These are phyloP conservation scores for Ryuthela nishihirai DNA, from an alignment of 2,888 invertebrate genomes.

Conservation along the genomic window DNA sequence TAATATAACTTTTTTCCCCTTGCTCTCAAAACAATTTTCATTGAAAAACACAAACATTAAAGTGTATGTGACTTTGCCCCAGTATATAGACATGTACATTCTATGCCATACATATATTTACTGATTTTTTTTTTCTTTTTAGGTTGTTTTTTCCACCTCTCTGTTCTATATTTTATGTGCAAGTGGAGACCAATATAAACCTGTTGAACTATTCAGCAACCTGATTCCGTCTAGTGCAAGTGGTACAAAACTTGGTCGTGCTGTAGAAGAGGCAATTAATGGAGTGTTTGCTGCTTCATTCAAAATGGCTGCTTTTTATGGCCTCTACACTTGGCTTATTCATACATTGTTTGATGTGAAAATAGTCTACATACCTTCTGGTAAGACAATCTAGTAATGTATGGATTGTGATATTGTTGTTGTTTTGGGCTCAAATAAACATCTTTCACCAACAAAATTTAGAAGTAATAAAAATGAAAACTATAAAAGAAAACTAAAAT, in stretches of 20 bases:
- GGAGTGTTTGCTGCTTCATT: constrained; percentile 94
- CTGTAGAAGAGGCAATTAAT: constrained; percentile 81
- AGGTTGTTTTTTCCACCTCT: constrained; percentile 96
- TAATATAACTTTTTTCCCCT: no score
- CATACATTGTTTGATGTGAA: constrained; percentile 90
- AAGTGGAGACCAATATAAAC: constrained; percentile 82
- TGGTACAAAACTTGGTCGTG: constrained; percentile 62
- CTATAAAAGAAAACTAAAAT: no score
- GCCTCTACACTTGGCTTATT: constrained; percentile 96
- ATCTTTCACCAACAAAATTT: no score
- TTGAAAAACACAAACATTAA: no score
- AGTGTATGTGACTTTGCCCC: no score
- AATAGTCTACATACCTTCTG: constrained; percentile 91
- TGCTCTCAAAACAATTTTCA: no score
- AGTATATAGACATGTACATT: no score
- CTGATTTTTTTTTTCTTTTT: constrained; percentile 44
- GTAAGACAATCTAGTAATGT: no score
- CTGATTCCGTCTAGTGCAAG: constrained; percentile 69
- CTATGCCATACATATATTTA: no score
- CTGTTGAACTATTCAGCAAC: constrained; percentile 79
- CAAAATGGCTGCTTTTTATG: constrained; percentile 96
- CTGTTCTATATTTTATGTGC: constrained; percentile 91
- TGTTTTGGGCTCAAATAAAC: no score
- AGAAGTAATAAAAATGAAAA: no score
- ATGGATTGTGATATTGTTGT: no score